A percentile compares a stretch with the other conserved stretches of the same genome.
These are phyloP conservation scores for Carduelis carduelis DNA, from an alignment of 2,797 vertebrate genomes.

Conservation along the genomic window DNA sequence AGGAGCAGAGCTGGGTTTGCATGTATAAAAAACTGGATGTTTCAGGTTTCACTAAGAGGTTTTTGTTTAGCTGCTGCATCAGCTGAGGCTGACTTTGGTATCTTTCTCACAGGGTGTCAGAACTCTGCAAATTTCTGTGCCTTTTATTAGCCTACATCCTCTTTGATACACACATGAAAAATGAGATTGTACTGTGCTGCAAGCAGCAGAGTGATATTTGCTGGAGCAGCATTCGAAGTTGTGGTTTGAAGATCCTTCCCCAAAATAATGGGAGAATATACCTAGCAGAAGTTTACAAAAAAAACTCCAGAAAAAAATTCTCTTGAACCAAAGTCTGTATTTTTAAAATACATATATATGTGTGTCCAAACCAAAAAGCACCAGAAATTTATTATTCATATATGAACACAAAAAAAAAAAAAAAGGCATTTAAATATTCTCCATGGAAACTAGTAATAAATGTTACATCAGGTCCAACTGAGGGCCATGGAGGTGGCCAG, in stretches of 20 bases:
- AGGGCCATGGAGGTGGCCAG: background rate
- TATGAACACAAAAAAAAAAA: background rate
- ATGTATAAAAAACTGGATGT: background rate
- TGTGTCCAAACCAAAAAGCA: background rate
- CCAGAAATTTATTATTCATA: background rate
- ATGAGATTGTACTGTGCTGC: background rate
- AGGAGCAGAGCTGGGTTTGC: background rate
- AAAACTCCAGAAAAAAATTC: background rate
- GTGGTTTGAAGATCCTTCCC: background rate
- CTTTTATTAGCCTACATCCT: background rate
- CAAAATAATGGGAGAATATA: background rate
- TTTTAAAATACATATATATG: background rate
- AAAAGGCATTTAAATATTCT: background rate
- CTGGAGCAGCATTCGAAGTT: background rate
- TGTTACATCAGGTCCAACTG: background rate
- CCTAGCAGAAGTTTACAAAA: background rate
- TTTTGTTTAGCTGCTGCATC: conserved; percentile 16
- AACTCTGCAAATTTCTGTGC: background rate
- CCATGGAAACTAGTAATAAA: accelerated
- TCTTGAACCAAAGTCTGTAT: background rate
- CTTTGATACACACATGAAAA: background rate
- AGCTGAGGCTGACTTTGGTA: background rate
- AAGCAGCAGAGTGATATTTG: background rate
- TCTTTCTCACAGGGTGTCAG: background rate
- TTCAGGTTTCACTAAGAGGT: background rate